Percentiles rank a stretch among this genome's conserved stretches.
These are phyloP conservation scores for Eilema caniola DNA, from an alignment of 2,888 invertebrate species.

Conservation along the genomic window DNA sequence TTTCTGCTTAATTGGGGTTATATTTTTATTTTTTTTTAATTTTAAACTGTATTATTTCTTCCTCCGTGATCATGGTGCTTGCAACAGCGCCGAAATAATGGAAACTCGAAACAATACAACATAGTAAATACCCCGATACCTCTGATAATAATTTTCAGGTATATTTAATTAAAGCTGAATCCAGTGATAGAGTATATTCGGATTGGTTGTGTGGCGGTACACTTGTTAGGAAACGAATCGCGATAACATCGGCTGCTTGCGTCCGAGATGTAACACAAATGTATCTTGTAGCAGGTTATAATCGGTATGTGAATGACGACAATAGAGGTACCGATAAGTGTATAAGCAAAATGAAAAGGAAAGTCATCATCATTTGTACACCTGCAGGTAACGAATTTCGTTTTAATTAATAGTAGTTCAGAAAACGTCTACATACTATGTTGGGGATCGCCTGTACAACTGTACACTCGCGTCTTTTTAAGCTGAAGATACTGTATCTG, in stretches of 20 bases:
- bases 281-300: conserved; percentile 39
- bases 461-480: too few relatives aligned
- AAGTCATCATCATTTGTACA: neutral
- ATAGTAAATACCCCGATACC: too few relatives aligned
- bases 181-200: neutral
- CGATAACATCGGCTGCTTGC: conserved; percentile 57
- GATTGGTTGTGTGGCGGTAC: conserved; percentile 11
- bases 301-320: neutral
- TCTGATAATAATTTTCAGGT: conserved; percentile 1
- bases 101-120: too few relatives aligned
- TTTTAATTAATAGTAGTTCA: too few relatives aligned
- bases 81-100: too few relatives aligned
- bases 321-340: neutral
- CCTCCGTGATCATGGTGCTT: too few relatives aligned
- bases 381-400: conserved; percentile 4
- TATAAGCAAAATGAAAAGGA: neutral
- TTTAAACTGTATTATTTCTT: too few relatives aligned
- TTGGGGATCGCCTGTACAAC: too few relatives aligned
- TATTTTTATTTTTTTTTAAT: too few relatives aligned
- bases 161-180: conserved; percentile 4
- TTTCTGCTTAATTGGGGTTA: too few relatives aligned
- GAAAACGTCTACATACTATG: too few relatives aligned
- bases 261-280: conserved; percentile 48
- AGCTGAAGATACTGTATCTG: too few relatives aligned
- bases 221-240: neutral